Evolutionary conservation across 1,140 invertebrate genomes (phyloP), one percentile per base, ranked within the genome.

Genomic region (Cheumatopsyche charites): DNA sequence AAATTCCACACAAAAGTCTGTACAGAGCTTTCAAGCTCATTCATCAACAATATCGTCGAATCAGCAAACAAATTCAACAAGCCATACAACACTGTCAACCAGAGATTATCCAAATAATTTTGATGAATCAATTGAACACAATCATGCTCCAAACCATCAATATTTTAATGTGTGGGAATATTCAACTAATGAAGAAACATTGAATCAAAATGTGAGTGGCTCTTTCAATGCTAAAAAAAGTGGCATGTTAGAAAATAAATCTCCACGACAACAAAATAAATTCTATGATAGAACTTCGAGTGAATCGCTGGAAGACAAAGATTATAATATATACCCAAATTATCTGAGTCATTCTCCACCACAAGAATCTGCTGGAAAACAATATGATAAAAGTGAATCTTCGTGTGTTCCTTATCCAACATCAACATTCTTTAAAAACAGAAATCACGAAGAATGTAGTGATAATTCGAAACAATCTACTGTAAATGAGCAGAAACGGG

Each of bases 251-350:
- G 63, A 73, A 26, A 70, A 42, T 17, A 58, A 43, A 66, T 71
- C 73, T 19, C 47, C 67, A 11, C 47, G 67, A 61, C 61, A 67
- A 36, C 41, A 62, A 19, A 74, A 70, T 13, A 66, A 75, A 45
- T 72, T 67, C 15, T 72, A 55, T 19, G 49, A 49, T 11, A 69
- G 70, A 43, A 62, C 42, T 29, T 73, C 74, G 0, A 71, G 62
- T 55, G 74, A 75, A 7, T 73, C 63, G 15, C 58, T 70, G 29
- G 74, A 73, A n/a, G 74, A 75, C 55, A 75, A 71, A 41, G 26
- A 61, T 21, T 36, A n/a, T 21, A 69, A 65, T 7, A 23, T 15
- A 21, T 70, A 70, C 29, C 9, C 41, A n/a, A 25, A 47, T 25
- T 70, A 70, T 17, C 5, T 15, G 23, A 29, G 19, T 67, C 67